phyloP scores from a whole-genome alignment of 2,797 vertebrate genomes.

The Scomberomorus guttatus region DNA sequence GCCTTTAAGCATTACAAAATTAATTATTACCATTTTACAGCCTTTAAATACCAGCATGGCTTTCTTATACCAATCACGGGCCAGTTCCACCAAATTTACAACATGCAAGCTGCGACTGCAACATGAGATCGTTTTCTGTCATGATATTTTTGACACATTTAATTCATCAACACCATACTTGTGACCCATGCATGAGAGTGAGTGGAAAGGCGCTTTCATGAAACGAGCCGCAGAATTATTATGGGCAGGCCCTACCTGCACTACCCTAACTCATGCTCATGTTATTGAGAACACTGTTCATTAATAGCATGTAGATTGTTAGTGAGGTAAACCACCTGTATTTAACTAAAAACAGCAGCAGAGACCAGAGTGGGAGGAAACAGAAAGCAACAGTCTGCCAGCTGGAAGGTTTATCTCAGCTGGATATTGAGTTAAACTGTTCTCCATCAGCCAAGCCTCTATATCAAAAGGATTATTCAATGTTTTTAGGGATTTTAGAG shows the following conservation, averaged over 20 bases:
- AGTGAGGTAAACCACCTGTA: background rate
- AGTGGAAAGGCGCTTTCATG: too few species aligned
- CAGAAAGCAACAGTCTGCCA: background rate
- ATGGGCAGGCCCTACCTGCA: too few species aligned
- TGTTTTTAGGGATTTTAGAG: background rate
- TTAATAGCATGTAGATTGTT: background rate
- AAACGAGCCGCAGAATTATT: too few species aligned
- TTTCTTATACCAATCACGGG: background rate
- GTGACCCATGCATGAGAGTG: too few species aligned
- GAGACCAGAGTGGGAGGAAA: background rate
- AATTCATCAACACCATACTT: too few species aligned
- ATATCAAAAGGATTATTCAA: fast-evolving
- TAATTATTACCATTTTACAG: background rate
- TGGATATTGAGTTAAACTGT: background rate
- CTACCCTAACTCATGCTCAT: too few species aligned
- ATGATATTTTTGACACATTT: too few species aligned
- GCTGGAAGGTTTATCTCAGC: background rate
- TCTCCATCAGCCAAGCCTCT: background rate
- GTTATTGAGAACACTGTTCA: too few species aligned
- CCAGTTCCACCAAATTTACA: too few species aligned
- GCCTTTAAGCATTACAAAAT: background rate
- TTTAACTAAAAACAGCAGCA: background rate
- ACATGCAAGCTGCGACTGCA: too few species aligned
- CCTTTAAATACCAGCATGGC: background rate
- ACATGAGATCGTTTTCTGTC: too few species aligned